These are phyloP conservation scores for Odontamblyopus rebecca DNA, from an alignment of 2,797 vertebrate species.

Conservation along the genomic window DNA sequence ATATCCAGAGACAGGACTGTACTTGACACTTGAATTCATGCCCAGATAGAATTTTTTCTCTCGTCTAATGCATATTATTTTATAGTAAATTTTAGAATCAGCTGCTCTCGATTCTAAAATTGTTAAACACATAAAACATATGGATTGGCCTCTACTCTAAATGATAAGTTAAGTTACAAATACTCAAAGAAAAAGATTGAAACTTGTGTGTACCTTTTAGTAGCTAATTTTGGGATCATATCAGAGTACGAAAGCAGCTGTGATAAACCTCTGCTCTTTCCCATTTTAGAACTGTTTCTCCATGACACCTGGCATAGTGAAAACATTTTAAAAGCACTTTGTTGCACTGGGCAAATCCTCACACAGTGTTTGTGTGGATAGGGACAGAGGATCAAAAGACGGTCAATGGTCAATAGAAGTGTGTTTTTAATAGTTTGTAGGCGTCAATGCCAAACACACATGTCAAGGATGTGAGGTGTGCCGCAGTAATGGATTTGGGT, in stretches of 20 bases:
- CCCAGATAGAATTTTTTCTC: too few relatives aligned
- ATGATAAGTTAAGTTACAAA: neutral
- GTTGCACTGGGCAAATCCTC: neutral
- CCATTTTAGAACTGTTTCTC: neutral
- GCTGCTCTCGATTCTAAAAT: neutral
- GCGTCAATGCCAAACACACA: neutral
- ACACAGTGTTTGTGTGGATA: constrained; percentile 2
- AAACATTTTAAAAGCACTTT: constrained; percentile 12
- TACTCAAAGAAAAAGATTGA: neutral
- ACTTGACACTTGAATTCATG: too few relatives aligned
- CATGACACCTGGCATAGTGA: neutral
- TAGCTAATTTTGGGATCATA: neutral
- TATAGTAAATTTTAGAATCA: neutral
- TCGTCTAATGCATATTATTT: too few relatives aligned
- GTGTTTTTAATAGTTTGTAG: constrained; percentile 6
- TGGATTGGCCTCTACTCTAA: neutral
- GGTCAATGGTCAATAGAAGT: neutral
- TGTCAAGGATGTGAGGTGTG: constrained; percentile 10
- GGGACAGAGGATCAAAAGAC: neutral
- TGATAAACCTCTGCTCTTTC: constrained; percentile 3
- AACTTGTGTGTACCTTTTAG: neutral
- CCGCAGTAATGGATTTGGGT: constrained; percentile 4
- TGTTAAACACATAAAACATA: neutral
- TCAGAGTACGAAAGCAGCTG: neutral
- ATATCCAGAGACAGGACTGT: too few relatives aligned